phyloP scores from a whole-genome alignment of 2,888 invertebrate species.

The Oscheius onirici region DNA sequence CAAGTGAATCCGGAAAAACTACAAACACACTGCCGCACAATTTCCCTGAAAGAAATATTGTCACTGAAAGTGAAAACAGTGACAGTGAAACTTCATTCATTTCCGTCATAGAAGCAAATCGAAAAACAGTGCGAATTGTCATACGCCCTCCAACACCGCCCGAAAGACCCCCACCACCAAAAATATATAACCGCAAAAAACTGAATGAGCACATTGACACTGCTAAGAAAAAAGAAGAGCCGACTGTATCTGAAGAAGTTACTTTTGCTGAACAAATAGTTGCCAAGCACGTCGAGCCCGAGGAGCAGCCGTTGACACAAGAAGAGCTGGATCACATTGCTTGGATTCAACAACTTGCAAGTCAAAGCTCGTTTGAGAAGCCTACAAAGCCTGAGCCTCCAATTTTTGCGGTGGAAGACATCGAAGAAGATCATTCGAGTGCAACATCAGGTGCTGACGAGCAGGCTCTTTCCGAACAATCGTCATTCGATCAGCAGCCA shows the following conservation, averaged over 20 bases:
- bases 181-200: no score
- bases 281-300: not conserved
- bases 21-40: no score
- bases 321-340: slow-evolving; percentile 52
- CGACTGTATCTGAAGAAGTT: slow-evolving; percentile 11
- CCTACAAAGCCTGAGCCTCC: not conserved
- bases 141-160: slow-evolving; percentile 27
- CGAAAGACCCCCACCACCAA: slow-evolving; percentile 18
- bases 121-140: not conserved
- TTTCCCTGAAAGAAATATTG: no score
- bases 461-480: not conserved
- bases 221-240: not conserved
- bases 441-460: not conserved
- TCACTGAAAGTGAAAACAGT: not conserved
- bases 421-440: not conserved
- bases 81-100: slow-evolving; percentile 14
- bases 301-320: slow-evolving; percentile 28
- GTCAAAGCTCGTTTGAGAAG: slow-evolving; percentile 40
- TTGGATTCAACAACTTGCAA: slow-evolving; percentile 38
- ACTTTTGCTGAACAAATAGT: not conserved
- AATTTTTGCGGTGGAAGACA: not conserved
- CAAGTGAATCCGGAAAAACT: not conserved
- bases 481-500: not conserved
- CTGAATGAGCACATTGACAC: no score
- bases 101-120: not conserved